Percentiles rank a stretch among this genome's conserved stretches.
Evolutionary conservation across 2,797 vertebrate genomes (phyloP).

Genomic region (Myioborus miniatus): DNA sequence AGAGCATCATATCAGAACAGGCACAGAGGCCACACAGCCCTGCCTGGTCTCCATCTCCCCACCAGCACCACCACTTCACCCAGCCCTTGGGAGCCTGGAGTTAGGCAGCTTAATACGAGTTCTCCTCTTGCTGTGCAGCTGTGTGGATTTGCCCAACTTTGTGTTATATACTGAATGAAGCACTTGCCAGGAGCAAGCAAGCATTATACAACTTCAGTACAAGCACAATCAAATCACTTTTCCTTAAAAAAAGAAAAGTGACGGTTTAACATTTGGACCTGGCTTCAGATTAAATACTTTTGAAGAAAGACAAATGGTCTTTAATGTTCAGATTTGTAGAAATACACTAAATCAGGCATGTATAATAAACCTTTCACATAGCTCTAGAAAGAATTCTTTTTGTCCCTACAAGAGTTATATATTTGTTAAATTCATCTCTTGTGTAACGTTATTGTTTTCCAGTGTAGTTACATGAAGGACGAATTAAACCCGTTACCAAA

Average conservation of each 20-base stretch:
- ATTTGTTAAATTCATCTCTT: conserved; percentile 58
- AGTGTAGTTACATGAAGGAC: conserved; percentile 52
- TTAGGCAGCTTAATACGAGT: not conserved
- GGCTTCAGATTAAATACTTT: not conserved
- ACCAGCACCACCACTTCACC: not conserved
- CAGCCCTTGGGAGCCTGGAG: not conserved
- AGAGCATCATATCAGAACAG: not conserved
- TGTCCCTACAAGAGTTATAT: conserved; percentile 65
- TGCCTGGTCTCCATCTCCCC: not conserved
- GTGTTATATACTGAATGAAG: not conserved
- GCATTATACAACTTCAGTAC: not conserved
- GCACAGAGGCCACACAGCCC: not conserved
- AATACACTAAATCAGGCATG: not conserved
- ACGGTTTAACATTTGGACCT: not conserved
- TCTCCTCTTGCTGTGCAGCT: not conserved
- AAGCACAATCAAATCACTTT: not conserved
- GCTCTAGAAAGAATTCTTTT: conserved; percentile 53
- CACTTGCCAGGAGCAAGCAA: not conserved
- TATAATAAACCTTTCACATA: conserved; percentile 42
- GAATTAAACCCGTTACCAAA: conserved; percentile 58
- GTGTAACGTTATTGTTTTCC: conserved; percentile 61
- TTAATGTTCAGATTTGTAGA: conserved; percentile 11
- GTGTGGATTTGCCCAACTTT: not conserved
- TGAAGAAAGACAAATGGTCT: conserved; percentile 8
- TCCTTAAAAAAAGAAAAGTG: not conserved